Evolutionary conservation across 2,797 vertebrate genomes (phyloP), one percentile per base, ranked within the genome.

Genomic region (Buceros bicornis): DNA sequence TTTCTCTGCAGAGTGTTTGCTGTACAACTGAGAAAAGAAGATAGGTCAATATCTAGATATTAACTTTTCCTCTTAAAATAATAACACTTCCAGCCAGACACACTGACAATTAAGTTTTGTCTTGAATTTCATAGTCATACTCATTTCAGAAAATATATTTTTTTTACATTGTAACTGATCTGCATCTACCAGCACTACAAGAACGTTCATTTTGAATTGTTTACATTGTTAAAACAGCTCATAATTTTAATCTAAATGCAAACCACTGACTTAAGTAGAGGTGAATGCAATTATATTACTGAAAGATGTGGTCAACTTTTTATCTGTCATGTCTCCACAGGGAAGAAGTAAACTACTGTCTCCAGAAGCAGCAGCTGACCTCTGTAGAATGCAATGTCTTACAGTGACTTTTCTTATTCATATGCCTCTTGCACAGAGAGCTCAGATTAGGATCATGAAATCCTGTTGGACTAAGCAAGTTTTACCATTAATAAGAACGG

Each of bases 331-430:
- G 18, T 94, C 72, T 85, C 79, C 64, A 45, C 81, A 97, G 96
- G 74, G 72, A 79, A 77, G 57, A 33, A 74, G 42, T 53, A 54
- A 91, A 66, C 66, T 20, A 7, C 65, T 94, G 8, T 88, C 91
- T 54, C 17, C 83, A 77, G 78, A 93, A 73, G 97, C 87, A 95
- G 97, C 80, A 50, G 87, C 78, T 78, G 97, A 97, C 73, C 76
- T 97, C 25, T 98, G 92, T 73, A 97, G 93, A 91, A 92, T 97
- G 79, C 86, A 95, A 0, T 98, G 98, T 61, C 96, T 97, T 35
- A 92, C 86, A 79, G 91, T 96, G 40, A 77, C 92, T 60, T 93
- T 97, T 76, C 90, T 97, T 62, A 88, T 94, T 57, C 62, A 42
- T 58, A 81, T 97, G 93, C 94, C 97, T 24, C 95, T 97, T 77